These are phyloP conservation scores for Acropora yongei DNA, from an alignment of 64 coral and sea anemone genomes.

Conservation along the genomic window DNA sequence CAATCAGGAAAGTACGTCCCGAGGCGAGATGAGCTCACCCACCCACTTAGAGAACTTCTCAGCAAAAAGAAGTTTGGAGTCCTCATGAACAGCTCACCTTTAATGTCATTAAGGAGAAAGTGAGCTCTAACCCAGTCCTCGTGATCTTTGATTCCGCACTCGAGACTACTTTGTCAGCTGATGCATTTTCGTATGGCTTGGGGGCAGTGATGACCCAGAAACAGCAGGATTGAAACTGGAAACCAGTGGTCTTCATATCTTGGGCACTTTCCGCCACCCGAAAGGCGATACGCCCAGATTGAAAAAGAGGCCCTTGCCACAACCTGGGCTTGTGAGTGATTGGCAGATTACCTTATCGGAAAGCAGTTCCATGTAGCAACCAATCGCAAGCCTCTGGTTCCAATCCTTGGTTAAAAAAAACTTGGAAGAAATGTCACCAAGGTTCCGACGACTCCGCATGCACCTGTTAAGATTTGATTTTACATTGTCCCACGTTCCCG, in stretches of 20 bases:
- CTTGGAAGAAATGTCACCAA: too few relatives aligned
- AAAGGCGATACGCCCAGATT: conserved; percentile 50
- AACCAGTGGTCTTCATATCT: conserved; percentile 61
- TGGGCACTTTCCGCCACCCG: conserved; percentile 35
- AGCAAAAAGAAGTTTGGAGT: too few relatives aligned
- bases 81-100: too few relatives aligned
- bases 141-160: conserved; percentile 38
- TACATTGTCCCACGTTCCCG: too few relatives aligned
- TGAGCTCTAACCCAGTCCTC: conserved; percentile 36
- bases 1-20: conserved; percentile 57
- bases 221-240: conserved; percentile 43
- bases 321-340: too few relatives aligned
- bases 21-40: not conserved
- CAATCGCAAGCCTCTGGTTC: too few relatives aligned
- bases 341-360: not conserved
- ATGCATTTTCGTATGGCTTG: conserved; percentile 36
- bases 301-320: conserved; percentile 9
- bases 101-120: too few relatives aligned
- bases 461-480: too few relatives aligned
- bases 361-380: too few relatives aligned
- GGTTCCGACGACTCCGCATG: too few relatives aligned
- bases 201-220: conserved; percentile 62
- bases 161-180: conserved; percentile 67
- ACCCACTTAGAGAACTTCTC: too few relatives aligned
- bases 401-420: too few relatives aligned